Evolutionary conservation across 2,113 vertebrate species (phyloP).

Genomic region (Pachypanchax playfairii): DNA sequence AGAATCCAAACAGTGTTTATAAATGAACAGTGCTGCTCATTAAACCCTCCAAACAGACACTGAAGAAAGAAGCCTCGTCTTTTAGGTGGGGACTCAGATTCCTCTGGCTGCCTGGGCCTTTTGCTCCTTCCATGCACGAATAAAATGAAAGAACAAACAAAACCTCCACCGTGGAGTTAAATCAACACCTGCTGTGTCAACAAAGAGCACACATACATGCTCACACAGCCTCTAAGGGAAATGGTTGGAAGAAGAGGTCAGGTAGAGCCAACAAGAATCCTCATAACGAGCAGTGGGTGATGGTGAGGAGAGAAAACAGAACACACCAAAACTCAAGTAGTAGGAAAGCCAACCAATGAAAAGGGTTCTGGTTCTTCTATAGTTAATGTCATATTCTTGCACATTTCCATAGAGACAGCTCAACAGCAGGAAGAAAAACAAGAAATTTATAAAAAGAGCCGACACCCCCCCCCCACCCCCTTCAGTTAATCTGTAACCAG

Average conservation of each 20-base stretch:
- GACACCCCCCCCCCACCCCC: too few species aligned
- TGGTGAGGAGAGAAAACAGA: constrained; percentile 11
- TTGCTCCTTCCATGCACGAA: constrained; percentile 50
- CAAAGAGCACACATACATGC: constrained; percentile 32
- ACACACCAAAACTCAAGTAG: background rate
- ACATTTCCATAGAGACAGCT: constrained; percentile 61
- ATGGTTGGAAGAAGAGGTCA: constrained; percentile 63
- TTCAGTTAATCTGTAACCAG: constrained; percentile 37
- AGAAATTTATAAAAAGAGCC: too few species aligned
- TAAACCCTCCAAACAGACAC: constrained; percentile 29
- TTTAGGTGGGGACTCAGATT: constrained; percentile 47
- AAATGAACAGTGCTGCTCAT: constrained; percentile 13
- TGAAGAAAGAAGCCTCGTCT: constrained; percentile 27
- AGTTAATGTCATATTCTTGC: constrained; percentile 28
- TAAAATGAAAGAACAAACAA: constrained; percentile 68
- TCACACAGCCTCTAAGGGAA: constrained; percentile 28
- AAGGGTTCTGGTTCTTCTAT: constrained; percentile 47
- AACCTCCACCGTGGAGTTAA: constrained; percentile 61
- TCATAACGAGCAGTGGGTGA: constrained; percentile 8
- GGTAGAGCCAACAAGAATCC: constrained; percentile 49
- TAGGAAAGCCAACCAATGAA: constrained; percentile 53
- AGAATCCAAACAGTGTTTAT: background rate
- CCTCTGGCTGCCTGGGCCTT: constrained; percentile 46
- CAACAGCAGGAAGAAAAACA: too few species aligned
- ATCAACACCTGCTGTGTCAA: constrained; percentile 75